These are phyloP conservation scores for Gymnocephalus cernua DNA, from an alignment of 2,113 vertebrate species.

Conservation along the genomic window DNA sequence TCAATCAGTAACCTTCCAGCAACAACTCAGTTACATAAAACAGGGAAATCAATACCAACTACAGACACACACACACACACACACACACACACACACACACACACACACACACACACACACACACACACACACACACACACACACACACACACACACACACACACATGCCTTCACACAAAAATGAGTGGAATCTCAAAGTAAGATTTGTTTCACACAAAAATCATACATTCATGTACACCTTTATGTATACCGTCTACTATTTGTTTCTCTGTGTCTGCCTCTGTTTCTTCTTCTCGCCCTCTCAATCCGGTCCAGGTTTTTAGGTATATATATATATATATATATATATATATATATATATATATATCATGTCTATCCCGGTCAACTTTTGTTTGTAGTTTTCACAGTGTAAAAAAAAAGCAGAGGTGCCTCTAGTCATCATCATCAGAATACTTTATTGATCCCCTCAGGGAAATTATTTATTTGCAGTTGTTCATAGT, in stretches of 20 bases:
- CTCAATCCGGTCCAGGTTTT: too few relatives aligned
- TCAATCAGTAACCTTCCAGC: conserved; percentile 52
- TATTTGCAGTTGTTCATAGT: too few relatives aligned
- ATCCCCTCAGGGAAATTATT: too few relatives aligned
- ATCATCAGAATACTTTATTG: too few relatives aligned
- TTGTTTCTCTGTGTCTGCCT: neutral
- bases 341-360: too few relatives aligned
- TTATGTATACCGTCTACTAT: neutral
- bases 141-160: neutral
- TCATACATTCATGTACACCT: neutral
- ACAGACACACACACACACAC: neutral
- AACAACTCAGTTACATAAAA: conserved; percentile 66
- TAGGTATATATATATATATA: too few relatives aligned
- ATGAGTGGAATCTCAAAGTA: conserved; percentile 17
- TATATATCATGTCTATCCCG: too few relatives aligned
- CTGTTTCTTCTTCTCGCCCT: neutral
- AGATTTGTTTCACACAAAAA: conserved; percentile 20
- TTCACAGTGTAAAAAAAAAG: too few relatives aligned
- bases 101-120: neutral
- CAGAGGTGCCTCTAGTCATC: too few relatives aligned
- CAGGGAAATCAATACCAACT: conserved; percentile 25
- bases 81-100: neutral
- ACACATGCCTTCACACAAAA: conserved; percentile 29
- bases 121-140: neutral
- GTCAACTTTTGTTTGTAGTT: too few relatives aligned